Percentiles rank a stretch among this genome's conserved stretches.
Conservation (phyloP, 1,140 invertebrate species). For the Ctenoplectra terminalis region DNA sequence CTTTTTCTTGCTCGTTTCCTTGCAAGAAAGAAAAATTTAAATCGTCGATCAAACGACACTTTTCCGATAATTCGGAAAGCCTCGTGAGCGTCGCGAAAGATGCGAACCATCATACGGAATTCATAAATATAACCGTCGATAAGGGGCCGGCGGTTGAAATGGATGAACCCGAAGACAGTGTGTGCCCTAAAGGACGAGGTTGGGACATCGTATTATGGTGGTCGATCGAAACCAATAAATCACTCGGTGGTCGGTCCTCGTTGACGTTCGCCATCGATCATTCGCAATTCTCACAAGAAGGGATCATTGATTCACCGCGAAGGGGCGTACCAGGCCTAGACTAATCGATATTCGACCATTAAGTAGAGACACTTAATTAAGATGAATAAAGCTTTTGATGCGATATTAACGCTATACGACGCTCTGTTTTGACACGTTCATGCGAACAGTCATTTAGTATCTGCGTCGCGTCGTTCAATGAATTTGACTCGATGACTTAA, state of each 20-base stretch:
- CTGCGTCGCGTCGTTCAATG: too few relatives aligned
- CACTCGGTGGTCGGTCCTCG: slow-evolving; percentile 46
- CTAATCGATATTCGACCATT: slow-evolving; percentile 60
- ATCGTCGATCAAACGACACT: background rate
- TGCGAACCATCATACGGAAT: background rate
- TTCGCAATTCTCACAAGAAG: slow-evolving; percentile 56
- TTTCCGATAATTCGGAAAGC: background rate
- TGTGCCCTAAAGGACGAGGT: slow-evolving; percentile 33
- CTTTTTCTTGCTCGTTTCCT: background rate
- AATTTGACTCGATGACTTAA: too few relatives aligned
- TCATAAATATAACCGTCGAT: slow-evolving; percentile 39
- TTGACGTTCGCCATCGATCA: slow-evolving; percentile 66
- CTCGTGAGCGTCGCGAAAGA: too few relatives aligned
- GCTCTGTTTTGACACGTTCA: slow-evolving; percentile 38
- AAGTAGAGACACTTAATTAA: slow-evolving; percentile 64
- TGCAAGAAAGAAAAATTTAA: slow-evolving; percentile 4
- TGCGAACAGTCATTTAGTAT: too few relatives aligned
- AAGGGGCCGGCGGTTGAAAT: background rate
- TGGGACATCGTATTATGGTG: slow-evolving; percentile 27
- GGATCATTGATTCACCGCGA: slow-evolving; percentile 58
- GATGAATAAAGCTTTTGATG: slow-evolving; percentile 54
- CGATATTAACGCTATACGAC: slow-evolving; percentile 31
- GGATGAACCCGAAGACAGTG: slow-evolving; percentile 32
- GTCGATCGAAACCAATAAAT: slow-evolving; percentile 61
- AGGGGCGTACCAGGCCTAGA: background rate